Base-by-base conservation (phyloP, 2,113 vertebrate genomes). In the Hipposideros armiger region DNA sequence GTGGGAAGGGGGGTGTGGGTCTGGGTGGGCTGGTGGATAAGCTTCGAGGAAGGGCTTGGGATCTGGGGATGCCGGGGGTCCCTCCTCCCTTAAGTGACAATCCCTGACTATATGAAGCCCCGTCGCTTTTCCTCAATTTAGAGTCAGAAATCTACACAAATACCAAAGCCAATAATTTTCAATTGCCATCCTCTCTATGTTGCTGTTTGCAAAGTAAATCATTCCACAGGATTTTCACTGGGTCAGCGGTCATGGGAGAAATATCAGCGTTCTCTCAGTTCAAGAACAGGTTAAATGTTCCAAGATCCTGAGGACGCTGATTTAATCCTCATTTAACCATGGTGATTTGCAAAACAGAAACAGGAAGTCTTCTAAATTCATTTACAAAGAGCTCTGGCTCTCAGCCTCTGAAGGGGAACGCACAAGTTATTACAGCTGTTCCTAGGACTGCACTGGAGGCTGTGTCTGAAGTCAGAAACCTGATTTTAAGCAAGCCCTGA, bases 21-120 rank as follows among this genome's bases (percentile, higher is more conserved):
- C 3, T 3, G 1, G 22, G 13, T 36, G 3, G 22, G 4, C 0
- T 50, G 0, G 32, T 28, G 19, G 7, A 7, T 4, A 3, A 30
- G 2, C 7, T 24, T 16, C 32, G 19, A 6, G 2, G 17, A 15
- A 14, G 11, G 28, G 1, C 30, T 36, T 1, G 47, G 20, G 14
- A 13, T 2, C 30, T 36, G 1, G 47, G 20, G 14, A 13, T 9
- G 1, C 47, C 24, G 16, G 47, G 1, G 0, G 2, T 1, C 4
- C n/a, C 3, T 11, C 15, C 3, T 6, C 4, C 20, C 20, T 42
- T 22, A 22, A 30, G 1, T 1, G 32, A 11, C 40, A 3, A 0
- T 0, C 5, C 2, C 40, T 16, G 4, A 8, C 47, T 1, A 4
- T 1, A 2, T 64, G 45, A 45, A 26, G 7, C 52, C 24, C 19